Conservation (phyloP, 2,113 vertebrate genomes). For the Ploceus nigricollis region DNA sequence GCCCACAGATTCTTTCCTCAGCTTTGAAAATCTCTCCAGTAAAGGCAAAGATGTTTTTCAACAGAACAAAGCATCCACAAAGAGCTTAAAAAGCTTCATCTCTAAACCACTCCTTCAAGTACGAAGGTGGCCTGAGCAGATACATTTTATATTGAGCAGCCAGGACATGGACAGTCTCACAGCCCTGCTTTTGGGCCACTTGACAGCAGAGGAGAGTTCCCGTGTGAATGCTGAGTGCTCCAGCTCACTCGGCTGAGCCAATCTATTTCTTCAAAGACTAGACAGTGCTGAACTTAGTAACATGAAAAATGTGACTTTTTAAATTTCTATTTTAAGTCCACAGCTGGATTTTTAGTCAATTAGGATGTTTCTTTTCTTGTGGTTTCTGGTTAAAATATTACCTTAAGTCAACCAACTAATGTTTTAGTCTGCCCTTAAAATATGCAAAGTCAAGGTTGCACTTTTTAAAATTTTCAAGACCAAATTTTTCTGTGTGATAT, state of each 20-base stretch:
- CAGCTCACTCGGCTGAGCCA: not conserved
- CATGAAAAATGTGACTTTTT: slow-evolving; percentile 42
- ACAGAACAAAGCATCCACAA: not conserved
- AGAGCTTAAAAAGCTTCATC: not conserved
- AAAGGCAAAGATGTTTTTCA: slow-evolving; percentile 9
- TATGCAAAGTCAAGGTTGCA: not conserved
- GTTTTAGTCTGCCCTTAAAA: not conserved
- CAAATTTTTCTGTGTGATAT: not conserved
- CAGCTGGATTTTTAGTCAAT: slow-evolving; percentile 35
- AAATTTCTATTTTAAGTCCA: slow-evolving; percentile 53
- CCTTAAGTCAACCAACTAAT: slow-evolving; percentile 13
- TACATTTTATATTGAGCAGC: not conserved
- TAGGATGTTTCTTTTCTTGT: slow-evolving; percentile 22
- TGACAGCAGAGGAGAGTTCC: slow-evolving; percentile 60
- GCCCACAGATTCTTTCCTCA: not conserved
- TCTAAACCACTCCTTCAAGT: not conserved
- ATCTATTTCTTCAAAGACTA: slow-evolving; percentile 57
- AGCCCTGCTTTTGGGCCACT: slow-evolving; percentile 2
- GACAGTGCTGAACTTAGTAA: slow-evolving; percentile 64
- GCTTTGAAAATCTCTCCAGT: not conserved
- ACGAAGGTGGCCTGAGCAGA: not conserved
- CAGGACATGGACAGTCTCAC: slow-evolving; percentile 44
- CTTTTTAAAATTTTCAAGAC: not conserved
- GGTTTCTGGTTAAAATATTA: slow-evolving; percentile 41
- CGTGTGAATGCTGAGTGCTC: slow-evolving; percentile 60